Base-by-base conservation (phyloP, 2,888 invertebrate genomes). In the Malthinus flaveolus region DNA sequence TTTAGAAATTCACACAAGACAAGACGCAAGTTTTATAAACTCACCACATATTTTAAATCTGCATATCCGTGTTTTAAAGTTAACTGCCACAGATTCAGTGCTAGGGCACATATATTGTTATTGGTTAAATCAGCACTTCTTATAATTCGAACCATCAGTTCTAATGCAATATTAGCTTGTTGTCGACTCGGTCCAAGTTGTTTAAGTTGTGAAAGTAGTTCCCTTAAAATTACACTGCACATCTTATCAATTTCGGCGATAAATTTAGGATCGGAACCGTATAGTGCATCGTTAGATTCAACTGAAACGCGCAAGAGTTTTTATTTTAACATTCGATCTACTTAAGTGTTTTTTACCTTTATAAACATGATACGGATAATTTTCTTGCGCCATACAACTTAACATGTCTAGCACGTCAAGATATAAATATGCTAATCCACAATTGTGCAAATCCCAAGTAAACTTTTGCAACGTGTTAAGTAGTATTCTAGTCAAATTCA, bases 281-380 rank as follows among this genome's bases (percentile, higher is more conserved):
- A 97, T 36, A 97, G 80, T 56, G 89, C 85, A 77, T 97, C 96
- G 75, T 97, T 97, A 2, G 96, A 95, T 72, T 96, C 89, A 61
- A 97, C 94, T 88, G 67, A 35, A 32, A 49, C 48, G 34, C 7
- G 10, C 10, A 1, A 45, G 7, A 6, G 32, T 32, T n/a, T 11
- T 32, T 32, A 10, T n/a, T 32, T 1, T 45, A 11, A 42, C 7
- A 15, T 23, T 3, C 6, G 3, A 23, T 23, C 23, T 23, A 23
- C 23, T 23, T 23, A 2, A 23, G 5, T 23, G 23, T 23, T 36
- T 5, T 37, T 61, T 74, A 90, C 90, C 91, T 81, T 87, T 88
- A 64, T 91, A 90, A 55, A 96, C 85, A 71, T 93, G 91, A 77
- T 97, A 95, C 0, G 89, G 87, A 78, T 93, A 96, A 49, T 79